A percentile compares a stretch with the other conserved stretches of the same genome.
Conservation (phyloP, 2,888 invertebrate genomes). For the Anorthoa munda region DNA sequence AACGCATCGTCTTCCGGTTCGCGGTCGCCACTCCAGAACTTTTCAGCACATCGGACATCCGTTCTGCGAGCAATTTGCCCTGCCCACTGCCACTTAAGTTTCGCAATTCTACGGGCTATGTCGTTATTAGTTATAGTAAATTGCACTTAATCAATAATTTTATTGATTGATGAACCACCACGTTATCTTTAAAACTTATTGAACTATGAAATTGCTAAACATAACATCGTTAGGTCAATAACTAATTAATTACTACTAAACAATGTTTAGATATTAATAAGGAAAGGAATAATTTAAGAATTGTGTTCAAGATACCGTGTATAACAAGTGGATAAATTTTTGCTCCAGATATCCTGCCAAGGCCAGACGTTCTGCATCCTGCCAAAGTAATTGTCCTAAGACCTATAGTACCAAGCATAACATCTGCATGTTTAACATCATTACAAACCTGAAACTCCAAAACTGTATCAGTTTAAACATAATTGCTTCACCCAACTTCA, state of each 20-base stretch:
- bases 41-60: too few relatives aligned
- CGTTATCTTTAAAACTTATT: background rate
- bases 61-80: too few relatives aligned
- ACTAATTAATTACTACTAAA: background rate
- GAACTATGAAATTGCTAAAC: background rate
- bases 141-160: background rate
- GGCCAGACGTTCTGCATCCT: conserved; percentile 6
- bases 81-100: too few relatives aligned
- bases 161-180: background rate
- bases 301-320: background rate
- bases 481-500: background rate
- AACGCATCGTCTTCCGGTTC: too few relatives aligned
- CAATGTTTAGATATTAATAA: background rate
- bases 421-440: conserved; percentile 17
- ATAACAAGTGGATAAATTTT: background rate
- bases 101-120: too few relatives aligned
- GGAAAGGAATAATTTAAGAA: background rate
- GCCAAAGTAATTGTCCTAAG: background rate
- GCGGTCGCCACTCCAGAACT: too few relatives aligned
- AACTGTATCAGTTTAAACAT: background rate
- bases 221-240: background rate
- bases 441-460: too few relatives aligned
- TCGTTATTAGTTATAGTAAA: too few relatives aligned
- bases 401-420: background rate
- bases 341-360: background rate